Conservation (phyloP, 2,113 vertebrate genomes). For the rabbit (Oryctolagus cuniculus) region mOryCun1.1 NC_091443.1:76265501-76266000, state of each 20-base stretch:
- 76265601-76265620: too few species aligned
- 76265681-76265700: too few species aligned
- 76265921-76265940: not conserved
- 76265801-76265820: not conserved
- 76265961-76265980: not conserved
- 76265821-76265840: not conserved
- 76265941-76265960: constrained; percentile 3
- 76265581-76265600: too few species aligned
- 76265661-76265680: too few species aligned
- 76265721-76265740: too few species aligned
- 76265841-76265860: not conserved
- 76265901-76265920: not conserved
- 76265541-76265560: too few species aligned
- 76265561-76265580: too few species aligned
- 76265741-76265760: not conserved
- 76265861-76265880: not conserved
- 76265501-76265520: too few species aligned
- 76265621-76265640: too few species aligned
- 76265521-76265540: too few species aligned
- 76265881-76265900: not conserved
- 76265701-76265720: too few species aligned
- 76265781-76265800: not conserved
- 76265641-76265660: too few species aligned
- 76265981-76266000: not conserved
- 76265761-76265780: not conserved